Evolutionary conservation across 2,113 vertebrate genomes (phyloP).

Genomic region (Ailuropoda melanoleuca): DNA sequence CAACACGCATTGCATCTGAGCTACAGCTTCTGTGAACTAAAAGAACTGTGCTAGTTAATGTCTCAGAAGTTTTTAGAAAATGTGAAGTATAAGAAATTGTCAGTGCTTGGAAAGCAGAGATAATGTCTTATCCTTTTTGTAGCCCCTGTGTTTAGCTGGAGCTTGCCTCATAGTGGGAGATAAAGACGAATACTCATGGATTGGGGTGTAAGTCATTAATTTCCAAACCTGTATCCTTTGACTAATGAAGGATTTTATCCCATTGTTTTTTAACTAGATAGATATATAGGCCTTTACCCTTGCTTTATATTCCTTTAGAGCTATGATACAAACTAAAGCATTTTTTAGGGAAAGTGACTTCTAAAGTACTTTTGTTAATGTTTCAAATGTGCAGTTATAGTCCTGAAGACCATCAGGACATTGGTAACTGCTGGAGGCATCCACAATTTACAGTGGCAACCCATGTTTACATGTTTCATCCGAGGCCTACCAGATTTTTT

Average conservation of each 20-base stretch:
- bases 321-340: neutral
- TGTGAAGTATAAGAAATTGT: neutral
- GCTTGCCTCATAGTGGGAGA: neutral
- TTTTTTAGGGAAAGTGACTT: neutral
- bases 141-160: neutral
- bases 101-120: neutral
- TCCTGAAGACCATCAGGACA: neutral
- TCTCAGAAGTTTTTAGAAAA: constrained; percentile 14
- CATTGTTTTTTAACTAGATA: neutral
- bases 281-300: neutral
- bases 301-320: neutral
- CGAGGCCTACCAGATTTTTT: neutral
- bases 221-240: neutral
- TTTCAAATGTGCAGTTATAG: neutral
- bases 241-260: neutral
- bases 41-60: neutral
- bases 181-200: neutral
- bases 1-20: neutral
- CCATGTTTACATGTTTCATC: neutral
- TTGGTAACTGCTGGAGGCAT: neutral
- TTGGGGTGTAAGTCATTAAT: neutral
- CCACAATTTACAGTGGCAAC: neutral
- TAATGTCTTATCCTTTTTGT: neutral
- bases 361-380: neutral
- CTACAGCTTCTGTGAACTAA: neutral